phyloP scores from a whole-genome alignment of 2,888 invertebrate species.

The Unio pictorum region DNA sequence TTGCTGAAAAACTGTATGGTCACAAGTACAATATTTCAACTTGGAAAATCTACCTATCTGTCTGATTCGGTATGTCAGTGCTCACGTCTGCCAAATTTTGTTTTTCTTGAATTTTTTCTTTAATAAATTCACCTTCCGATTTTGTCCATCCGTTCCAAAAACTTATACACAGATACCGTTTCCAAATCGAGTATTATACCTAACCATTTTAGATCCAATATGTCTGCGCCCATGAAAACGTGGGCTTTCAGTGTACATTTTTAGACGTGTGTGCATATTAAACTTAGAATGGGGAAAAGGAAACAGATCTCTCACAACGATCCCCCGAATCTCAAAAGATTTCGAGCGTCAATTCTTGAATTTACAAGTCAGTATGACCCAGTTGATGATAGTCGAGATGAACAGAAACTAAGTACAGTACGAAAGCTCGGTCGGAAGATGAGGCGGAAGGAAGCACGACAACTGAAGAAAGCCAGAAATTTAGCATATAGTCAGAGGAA shows the following conservation, averaged over 20 bases:
- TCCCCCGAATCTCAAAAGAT: constrained; percentile 35
- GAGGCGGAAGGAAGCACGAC: constrained; percentile 79
- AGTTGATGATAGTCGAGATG: not conserved
- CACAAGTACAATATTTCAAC: too few relatives aligned
- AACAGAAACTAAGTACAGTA: constrained; percentile 2
- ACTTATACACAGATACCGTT: too few relatives aligned
- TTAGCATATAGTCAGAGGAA: constrained; percentile 72
- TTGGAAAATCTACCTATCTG: too few relatives aligned
- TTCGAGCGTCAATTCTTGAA: constrained; percentile 26
- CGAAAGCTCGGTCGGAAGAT: constrained; percentile 75
- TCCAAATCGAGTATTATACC: too few relatives aligned
- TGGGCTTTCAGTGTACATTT: too few relatives aligned
- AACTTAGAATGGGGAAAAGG: constrained; percentile 5
- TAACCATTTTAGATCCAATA: constrained; percentile 2
- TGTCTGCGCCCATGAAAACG: constrained; percentile 31
- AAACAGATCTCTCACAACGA: constrained; percentile 15
- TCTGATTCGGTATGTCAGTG: too few relatives aligned
- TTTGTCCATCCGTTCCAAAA: too few relatives aligned
- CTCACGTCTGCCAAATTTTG: too few relatives aligned
- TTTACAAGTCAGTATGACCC: constrained; percentile 3
- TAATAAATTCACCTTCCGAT: too few relatives aligned
- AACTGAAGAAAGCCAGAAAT: constrained; percentile 79
- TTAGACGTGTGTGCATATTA: not conserved
- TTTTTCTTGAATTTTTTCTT: too few relatives aligned
- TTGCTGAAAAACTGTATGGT: too few relatives aligned